Base-by-base conservation (phyloP, 2,888 invertebrate species). In the Ichneumon xanthorius region DNA sequence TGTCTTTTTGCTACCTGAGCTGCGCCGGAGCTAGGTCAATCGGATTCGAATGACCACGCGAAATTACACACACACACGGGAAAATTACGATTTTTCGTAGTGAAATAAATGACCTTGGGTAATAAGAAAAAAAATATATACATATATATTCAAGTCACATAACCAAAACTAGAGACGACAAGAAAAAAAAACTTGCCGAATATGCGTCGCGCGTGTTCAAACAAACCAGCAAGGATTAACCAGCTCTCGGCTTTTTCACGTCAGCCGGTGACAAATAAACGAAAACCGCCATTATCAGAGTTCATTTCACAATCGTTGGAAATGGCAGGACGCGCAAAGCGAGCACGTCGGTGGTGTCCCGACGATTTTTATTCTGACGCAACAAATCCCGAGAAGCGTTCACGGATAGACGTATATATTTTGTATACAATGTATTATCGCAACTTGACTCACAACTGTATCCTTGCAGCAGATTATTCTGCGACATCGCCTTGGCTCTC, bases 241-340 rank as follows among this genome's bases (percentile, higher is more conserved):
- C 88, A 88, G 88, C 76, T 84, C 88, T 90, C 90, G 88, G 89
- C 84, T 91, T 91, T 89, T 87, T 88, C 76, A 80, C 82, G 80
- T 82, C 87, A 80, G 87, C 73, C 86, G 63, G 81, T 84, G 82
- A 88, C 88, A 93, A 93, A 93, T 93, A 93, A 93, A 93, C 90
- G 92, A 93, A 92, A 92, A 90, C 91, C 92, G 93, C 93, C 92
- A 93, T 93, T 90, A 91, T 91, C 90, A 91, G 86, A 89, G 90
- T 90, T 92, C 91, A 92, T 87, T 92, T 91, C 87, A 87, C 76
- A 70, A 85, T 68, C 72, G 70, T 53, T 77, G 33, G 30, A 72
- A 80, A 80, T 80, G 76, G 75, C 73, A 72, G 73, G 37, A 37
- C 63, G 67, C 37, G 16, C 53, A 33, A 33, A 50, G 70, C 16